Base-by-base conservation (phyloP, 2,113 vertebrate genomes). In the Oncorhynchus mykiss region DNA sequence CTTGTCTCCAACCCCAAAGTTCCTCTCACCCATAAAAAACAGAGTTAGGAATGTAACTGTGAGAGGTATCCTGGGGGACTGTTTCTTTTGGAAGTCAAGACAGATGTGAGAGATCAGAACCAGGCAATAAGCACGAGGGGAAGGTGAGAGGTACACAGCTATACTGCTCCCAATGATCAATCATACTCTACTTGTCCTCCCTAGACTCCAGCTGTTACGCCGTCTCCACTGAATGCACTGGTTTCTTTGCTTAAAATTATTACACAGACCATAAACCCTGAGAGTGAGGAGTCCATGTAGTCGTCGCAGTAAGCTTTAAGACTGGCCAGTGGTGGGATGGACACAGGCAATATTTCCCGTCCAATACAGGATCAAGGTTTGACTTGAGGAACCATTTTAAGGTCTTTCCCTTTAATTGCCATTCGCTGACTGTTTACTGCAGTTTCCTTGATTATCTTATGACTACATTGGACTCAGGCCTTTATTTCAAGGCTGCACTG, bases 211-310 rank as follows among this genome's bases (percentile, higher is more conserved):
- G 80, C 85, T 87, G 90, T 88, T 90, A 89, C 76, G 75, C 88
- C 85, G 89, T 90, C 90, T 90, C 89, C 84, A 81, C 86, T 87
- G 89, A 83, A 90, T 85, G 88, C 83, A 75, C 88, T 83, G 85
- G 85, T 90, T 89, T 89, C 88, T 92, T 90, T 90, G 88, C 88
- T 91, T 89, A 88, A 90, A 91, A 93, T 92, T 88, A 91, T 90
- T 90, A 91, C 85, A 88, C 90, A 91, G 85, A 74, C 91, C 88
- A 91, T 91, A 91, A 93, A 92, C 92, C 85, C 84, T 74, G 85
- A 87, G 85, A 86, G 86, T 84, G 88, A 89, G 85, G 87, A 78
- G 86, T 87, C 84, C 89, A 87, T 86, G 85, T 86, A 90, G 85
- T 90, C 87, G 88, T 85, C 85, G 81, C 90, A 77, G 86, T 89